A percentile compares a stretch with the other conserved stretches of the same genome.
Evolutionary conservation across 2,113 vertebrate species (phyloP).

Genomic region (Aptenodytes forsteri): DNA sequence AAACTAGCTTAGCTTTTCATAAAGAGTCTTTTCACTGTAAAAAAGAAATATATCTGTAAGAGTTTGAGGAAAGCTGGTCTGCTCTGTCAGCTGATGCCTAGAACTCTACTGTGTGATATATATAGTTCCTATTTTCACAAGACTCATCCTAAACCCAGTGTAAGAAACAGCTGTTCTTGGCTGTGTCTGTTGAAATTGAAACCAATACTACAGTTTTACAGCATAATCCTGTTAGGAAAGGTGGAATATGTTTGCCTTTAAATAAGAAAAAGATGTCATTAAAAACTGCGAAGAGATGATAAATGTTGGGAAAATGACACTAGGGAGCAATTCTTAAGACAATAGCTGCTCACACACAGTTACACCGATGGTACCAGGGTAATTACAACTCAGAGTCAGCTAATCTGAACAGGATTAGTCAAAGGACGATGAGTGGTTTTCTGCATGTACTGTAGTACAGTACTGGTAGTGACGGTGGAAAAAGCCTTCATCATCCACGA

Average conservation of each 20-base stretch:
- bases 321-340: neutral
- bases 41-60: neutral
- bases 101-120: neutral
- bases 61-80: neutral
- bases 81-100: neutral
- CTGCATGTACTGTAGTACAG: neutral
- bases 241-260: neutral
- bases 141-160: neutral
- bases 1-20: neutral
- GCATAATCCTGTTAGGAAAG: neutral
- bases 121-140: neutral
- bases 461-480: neutral
- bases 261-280: neutral
- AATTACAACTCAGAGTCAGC: neutral
- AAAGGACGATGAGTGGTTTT: neutral
- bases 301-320: neutral
- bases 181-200: neutral
- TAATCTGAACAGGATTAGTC: neutral
- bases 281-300: neutral
- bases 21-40: neutral
- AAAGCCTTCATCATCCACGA: neutral
- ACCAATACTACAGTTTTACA: neutral
- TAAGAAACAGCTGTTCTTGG: neutral
- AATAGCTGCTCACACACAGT: neutral
- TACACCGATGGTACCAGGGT: neutral